These are phyloP conservation scores for Pocota personata DNA, from an alignment of 2,888 invertebrate genomes.

Conservation along the genomic window DNA sequence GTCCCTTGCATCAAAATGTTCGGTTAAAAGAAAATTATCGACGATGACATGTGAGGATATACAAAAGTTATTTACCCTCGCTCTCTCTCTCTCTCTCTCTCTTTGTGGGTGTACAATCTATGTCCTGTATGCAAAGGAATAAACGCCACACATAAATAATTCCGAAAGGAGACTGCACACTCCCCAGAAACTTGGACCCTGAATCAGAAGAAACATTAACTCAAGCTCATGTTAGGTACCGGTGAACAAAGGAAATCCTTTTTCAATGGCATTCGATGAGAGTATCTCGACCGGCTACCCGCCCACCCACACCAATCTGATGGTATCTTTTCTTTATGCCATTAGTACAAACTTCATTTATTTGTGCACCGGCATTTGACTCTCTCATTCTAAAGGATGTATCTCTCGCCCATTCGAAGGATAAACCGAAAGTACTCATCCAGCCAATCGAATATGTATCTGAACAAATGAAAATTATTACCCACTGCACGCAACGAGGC, in stretches of 20 bases:
- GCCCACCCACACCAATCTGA: slow-evolving; percentile 29
- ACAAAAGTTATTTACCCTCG: slow-evolving; percentile 33
- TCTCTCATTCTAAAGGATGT: slow-evolving; percentile 34
- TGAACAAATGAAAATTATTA: slow-evolving; percentile 72
- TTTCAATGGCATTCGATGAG: slow-evolving; percentile 59
- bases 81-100: not conserved
- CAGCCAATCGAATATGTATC: slow-evolving; percentile 70
- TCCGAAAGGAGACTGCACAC: slow-evolving; percentile 13
- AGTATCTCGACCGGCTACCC: not conserved
- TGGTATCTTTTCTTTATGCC: slow-evolving; percentile 64
- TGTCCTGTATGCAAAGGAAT: slow-evolving; percentile 9
- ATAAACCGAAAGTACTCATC: slow-evolving; percentile 51
- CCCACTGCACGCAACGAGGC: slow-evolving; percentile 25
- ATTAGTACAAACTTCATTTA: slow-evolving; percentile 72
- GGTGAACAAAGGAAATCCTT: slow-evolving; percentile 70
- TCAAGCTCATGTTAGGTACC: slow-evolving; percentile 22
- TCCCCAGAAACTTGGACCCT: slow-evolving; percentile 38
- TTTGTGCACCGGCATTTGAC: slow-evolving; percentile 68
- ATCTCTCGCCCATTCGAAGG: slow-evolving; percentile 28
- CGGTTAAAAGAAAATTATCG: slow-evolving; percentile 72
- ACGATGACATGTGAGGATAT: slow-evolving; percentile 72
- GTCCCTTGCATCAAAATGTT: slow-evolving; percentile 72
- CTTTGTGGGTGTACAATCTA: not conserved
- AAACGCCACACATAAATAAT: slow-evolving; percentile 61
- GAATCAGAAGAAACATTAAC: slow-evolving; percentile 54